phyloP scores from a whole-genome alignment of 2,888 invertebrate species.

The Lydus trimaculatus region DNA sequence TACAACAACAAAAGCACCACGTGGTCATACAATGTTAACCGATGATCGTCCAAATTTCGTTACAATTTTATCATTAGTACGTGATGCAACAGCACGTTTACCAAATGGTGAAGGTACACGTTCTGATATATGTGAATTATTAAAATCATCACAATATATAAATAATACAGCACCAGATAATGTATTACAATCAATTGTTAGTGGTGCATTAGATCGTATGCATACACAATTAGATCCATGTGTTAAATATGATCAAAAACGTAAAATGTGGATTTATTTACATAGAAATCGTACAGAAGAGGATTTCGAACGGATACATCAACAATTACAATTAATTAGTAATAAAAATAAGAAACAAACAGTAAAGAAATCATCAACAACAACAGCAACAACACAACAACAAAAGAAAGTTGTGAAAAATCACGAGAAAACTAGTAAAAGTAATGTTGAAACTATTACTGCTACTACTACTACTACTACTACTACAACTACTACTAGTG shows the following conservation, averaged over 20 bases:
- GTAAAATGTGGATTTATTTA: constrained; percentile 95
- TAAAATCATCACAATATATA: constrained; percentile 73
- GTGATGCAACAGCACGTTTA: constrained; percentile 91
- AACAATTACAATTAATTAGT: constrained; percentile 70
- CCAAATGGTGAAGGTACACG: constrained; percentile 95
- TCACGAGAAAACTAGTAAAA: constrained; percentile 24
- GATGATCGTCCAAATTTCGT: constrained; percentile 89
- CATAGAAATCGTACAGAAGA: constrained; percentile 74
- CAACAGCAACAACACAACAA: constrained; percentile 55
- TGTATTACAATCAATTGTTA: constrained; percentile 81
- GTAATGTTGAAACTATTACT: constrained; percentile 17
- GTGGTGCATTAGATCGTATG: constrained; percentile 88
- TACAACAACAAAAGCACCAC: constrained; percentile 65
- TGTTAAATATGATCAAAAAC: constrained; percentile 89
- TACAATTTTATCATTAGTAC: constrained; percentile 87
- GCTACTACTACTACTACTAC: constrained; percentile 11
- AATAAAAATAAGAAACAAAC: constrained; percentile 63
- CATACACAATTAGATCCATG: constrained; percentile 92
- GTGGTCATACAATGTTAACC: constrained; percentile 84
- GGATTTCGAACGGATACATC: constrained; percentile 72
- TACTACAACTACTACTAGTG: constrained; percentile 5
- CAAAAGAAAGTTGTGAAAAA: constrained; percentile 38
- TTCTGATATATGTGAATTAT: constrained; percentile 87
- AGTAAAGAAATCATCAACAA: constrained; percentile 50
- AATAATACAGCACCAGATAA: constrained; percentile 67